phyloP scores from a whole-genome alignment of 2,797 vertebrate genomes.

The Hydrophis major region DNA sequence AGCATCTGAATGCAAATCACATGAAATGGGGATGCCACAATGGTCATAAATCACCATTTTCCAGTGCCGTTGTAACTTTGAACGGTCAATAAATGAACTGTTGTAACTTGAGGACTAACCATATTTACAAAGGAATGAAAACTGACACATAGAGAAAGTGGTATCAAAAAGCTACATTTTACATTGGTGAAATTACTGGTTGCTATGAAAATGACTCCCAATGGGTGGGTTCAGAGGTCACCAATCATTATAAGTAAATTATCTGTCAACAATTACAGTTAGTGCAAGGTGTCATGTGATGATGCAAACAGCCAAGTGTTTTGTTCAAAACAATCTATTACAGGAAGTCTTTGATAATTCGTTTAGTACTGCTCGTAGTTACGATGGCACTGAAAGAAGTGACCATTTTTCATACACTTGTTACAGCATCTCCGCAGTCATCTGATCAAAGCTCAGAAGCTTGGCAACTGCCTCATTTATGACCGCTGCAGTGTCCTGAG shows the following conservation, averaged over 20 bases:
- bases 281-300: neutral
- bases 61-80: no score
- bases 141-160: neutral
- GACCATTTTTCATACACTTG: neutral
- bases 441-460: neutral
- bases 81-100: no score
- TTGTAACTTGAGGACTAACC: no score
- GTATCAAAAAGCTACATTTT: neutral
- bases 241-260: neutral
- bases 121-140: neutral
- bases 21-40: no score
- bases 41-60: no score
- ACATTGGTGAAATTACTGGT: neutral
- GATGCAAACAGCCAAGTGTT: neutral
- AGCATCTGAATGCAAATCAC: no score
- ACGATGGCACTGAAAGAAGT: neutral
- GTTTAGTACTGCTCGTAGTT: neutral
- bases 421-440: neutral
- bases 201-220: neutral
- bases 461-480: neutral
- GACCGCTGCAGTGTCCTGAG: neutral
- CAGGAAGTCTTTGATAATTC: neutral
- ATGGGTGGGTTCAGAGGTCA: neutral
- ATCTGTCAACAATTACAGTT: neutral
- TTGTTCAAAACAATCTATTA: neutral